Base-by-base conservation (phyloP, 2,113 vertebrate genomes). In the Drymodes brunneopygia region DNA sequence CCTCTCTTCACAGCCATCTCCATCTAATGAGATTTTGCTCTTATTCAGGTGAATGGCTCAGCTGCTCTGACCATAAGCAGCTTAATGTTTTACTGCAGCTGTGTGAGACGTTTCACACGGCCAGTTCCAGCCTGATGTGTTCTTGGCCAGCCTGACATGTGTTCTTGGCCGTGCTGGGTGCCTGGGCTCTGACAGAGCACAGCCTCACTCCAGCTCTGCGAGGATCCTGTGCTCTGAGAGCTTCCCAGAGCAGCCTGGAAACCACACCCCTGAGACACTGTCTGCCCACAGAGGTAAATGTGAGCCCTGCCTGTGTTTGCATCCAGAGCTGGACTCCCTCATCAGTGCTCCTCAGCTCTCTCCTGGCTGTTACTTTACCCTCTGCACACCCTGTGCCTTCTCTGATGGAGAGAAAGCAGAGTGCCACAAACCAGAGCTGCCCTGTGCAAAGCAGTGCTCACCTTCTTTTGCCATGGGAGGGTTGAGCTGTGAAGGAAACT, bases 11-110 rank as follows among this genome's bases (percentile, higher is more conserved):
- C 15, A 75, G 44, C 48, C 45, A 33, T 64, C 81, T 82, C 84
- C 66, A 62, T 27, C 53, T 91, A 91, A 97, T 82, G 87, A 95
- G 81, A 90, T 95, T 95, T 87, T 90, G 70, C 58, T 85, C 91
- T 85, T 82, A 72, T 38, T 87, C 84, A 66, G 90, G 91, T 91
- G 90, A 90, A 80, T 90, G 94, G 78, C 87, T 92, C 78, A 51
- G 81, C 78, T 91, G 78, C 66, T 82, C 81, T 82, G 73, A 42
- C 78, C 78, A 54, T 80, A 92, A 94, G 87, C 53, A 54, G 87
- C 74, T 95, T 90, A 79, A 82, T 96, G 87, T 92, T 91, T 89
- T 69, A 74, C 62, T 65, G 40, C 23, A 85, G 87, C 78, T 70
- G 33, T 72, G 62, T 57, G 73, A 80, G 31, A 72, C 7, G 42